Conservation (phyloP, 2,797 vertebrate species). For the Coregonus ussuriensis region DNA sequence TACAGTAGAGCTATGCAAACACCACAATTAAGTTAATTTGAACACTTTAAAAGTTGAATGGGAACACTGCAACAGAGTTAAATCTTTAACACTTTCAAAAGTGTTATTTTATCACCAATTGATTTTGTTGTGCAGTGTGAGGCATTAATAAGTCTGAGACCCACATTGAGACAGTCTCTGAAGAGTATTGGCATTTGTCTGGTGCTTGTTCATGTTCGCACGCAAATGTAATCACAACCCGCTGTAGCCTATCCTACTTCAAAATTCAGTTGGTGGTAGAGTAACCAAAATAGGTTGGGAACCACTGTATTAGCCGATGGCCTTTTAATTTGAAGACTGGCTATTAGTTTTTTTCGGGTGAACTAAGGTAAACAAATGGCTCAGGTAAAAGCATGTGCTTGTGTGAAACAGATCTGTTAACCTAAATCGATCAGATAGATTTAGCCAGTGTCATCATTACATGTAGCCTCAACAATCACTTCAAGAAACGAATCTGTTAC, state of each 20-base stretch:
- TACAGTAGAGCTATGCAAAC: no score
- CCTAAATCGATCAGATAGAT: neutral
- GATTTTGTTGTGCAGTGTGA: neutral
- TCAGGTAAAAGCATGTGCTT: slow-evolving; percentile 3
- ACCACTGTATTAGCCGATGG: neutral
- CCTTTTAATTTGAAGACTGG: neutral
- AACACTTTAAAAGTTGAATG: no score
- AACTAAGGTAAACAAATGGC: neutral
- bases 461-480: neutral
- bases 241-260: neutral
- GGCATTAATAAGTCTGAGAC: neutral
- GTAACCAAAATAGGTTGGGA: no score
- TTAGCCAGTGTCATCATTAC: neutral
- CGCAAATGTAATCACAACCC: neutral
- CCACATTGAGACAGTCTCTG: neutral
- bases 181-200: neutral
- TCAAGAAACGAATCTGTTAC: slow-evolving; percentile 47
- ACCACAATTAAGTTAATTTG: no score
- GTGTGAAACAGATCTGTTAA: neutral
- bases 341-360: neutral
- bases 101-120: no score
- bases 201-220: neutral
- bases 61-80: no score
- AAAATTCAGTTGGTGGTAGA: no score
- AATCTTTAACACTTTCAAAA: no score